Conservation (phyloP, 2,797 vertebrate genomes). For the Catamblyrhynchus diadema region DNA sequence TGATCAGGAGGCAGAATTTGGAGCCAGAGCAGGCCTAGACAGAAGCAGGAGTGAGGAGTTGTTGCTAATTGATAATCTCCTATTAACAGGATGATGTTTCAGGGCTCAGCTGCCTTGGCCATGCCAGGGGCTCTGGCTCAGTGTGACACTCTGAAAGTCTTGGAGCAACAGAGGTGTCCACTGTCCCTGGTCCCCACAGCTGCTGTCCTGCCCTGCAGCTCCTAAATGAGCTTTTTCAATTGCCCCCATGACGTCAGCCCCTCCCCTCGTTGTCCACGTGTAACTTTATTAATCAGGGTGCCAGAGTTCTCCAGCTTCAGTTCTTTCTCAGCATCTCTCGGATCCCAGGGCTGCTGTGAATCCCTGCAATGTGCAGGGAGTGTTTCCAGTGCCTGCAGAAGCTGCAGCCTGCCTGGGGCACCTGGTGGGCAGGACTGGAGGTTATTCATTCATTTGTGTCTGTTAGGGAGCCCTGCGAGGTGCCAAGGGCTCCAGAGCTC, state of each 20-base stretch:
- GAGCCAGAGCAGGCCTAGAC: not conserved
- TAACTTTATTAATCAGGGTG: not conserved
- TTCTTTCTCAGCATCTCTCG: not conserved
- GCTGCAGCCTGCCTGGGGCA: not conserved
- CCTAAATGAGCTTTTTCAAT: not conserved
- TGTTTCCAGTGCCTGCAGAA: not conserved
- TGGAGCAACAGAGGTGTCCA: not conserved
- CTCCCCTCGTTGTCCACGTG: not conserved
- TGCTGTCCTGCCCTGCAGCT: not conserved
- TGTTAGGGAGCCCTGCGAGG: not conserved
- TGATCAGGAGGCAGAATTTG: not conserved
- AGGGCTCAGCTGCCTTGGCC: not conserved
- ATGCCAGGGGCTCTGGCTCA: not conserved
- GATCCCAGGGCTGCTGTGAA: not conserved
- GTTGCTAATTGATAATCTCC: not conserved
- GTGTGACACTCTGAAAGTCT: not conserved
- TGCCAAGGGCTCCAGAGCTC: not conserved
- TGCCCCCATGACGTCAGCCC: not conserved
- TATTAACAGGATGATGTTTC: not conserved
- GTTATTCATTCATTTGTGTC: not conserved
- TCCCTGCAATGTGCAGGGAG: not conserved
- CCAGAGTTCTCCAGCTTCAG: not conserved
- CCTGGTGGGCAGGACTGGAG: not conserved
- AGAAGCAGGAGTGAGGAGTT: not conserved
- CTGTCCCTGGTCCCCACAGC: not conserved